Percentiles rank a stretch among this genome's conserved stretches.
These are phyloP conservation scores for Drosophila leonis DNA, from an alignment of 2,888 invertebrate species.

Conservation along the genomic window DNA sequence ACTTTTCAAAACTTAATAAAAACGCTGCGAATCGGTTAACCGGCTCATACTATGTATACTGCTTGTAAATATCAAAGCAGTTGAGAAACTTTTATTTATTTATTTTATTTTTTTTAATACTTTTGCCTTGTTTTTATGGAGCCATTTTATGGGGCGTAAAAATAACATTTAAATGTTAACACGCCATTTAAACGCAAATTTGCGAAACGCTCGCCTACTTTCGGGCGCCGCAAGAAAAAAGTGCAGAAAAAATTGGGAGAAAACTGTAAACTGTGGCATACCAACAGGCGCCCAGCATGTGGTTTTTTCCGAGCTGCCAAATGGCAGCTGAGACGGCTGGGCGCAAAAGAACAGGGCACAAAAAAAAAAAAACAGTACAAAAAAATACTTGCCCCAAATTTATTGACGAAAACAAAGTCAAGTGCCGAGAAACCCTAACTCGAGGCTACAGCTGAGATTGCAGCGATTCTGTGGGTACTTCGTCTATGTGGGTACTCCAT, in stretches of 20 bases:
- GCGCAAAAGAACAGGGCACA: constrained; percentile 4
- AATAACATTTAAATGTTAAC: constrained; percentile 80
- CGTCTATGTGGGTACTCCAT: constrained; percentile 56
- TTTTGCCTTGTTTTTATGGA: constrained; percentile 52
- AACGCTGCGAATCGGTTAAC: not conserved
- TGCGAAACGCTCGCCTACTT: constrained; percentile 53
- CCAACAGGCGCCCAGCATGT: constrained; percentile 69
- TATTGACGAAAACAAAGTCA: constrained; percentile 78
- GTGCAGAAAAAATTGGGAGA: constrained; percentile 25
- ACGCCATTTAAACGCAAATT: constrained; percentile 79
- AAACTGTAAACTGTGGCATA: constrained; percentile 66
- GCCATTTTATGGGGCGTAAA: constrained; percentile 75
- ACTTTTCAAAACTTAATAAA: not conserved
- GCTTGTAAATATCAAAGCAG: constrained; percentile 52
- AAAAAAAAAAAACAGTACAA: constrained; percentile 10
- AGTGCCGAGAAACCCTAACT: constrained; percentile 53
- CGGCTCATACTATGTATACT: not conserved
- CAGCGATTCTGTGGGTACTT: constrained; percentile 45
- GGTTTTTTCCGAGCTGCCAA: constrained; percentile 53
- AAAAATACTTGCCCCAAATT: constrained; percentile 60
- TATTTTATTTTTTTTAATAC: constrained; percentile 7
- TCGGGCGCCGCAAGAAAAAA: constrained; percentile 29
- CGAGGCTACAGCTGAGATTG: constrained; percentile 53
- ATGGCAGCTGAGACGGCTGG: constrained; percentile 46
- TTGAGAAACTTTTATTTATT: constrained; percentile 46